These are phyloP conservation scores for Meloidogyne hapla DNA, from an alignment of 1,140 invertebrate species.

Conservation along the genomic window DNA sequence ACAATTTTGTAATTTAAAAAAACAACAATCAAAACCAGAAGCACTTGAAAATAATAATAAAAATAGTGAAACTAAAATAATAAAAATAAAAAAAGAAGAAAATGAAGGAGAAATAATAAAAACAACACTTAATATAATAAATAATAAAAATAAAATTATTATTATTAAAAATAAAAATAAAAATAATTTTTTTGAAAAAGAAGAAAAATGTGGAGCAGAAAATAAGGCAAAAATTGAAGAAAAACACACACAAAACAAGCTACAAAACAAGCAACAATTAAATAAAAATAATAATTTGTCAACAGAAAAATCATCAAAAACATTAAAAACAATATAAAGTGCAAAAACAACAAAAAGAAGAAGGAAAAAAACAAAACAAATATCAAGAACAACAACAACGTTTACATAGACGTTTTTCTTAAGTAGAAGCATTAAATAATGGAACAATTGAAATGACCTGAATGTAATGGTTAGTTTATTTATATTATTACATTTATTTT, in stretches of 20 bases:
- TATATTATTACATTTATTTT: no score
- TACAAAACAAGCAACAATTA: neutral
- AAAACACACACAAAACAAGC: neutral
- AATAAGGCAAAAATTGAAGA: neutral
- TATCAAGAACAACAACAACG: neutral
- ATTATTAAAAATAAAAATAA: neutral
- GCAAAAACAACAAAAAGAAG: no score
- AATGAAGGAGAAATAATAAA: neutral
- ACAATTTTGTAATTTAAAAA: neutral
- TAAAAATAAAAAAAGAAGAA: neutral
- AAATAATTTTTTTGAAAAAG: neutral
- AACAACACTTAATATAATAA: neutral
- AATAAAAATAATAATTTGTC: neutral
- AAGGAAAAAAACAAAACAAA: neutral
- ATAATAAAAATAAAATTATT: neutral
- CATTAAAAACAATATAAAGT: neutral
- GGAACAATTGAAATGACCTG: neutral
- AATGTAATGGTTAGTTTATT: neutral
- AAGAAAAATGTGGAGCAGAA: neutral
- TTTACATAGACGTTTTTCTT: neutral
- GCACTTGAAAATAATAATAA: neutral
- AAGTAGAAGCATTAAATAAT: constrained; percentile 6
- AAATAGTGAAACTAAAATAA: neutral
- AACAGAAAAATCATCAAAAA: neutral
- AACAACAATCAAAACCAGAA: neutral